A percentile compares a stretch with the other conserved stretches of the same genome.
Evolutionary conservation across 2,113 vertebrate species (phyloP).

Genomic region (Macroglossus sobrinus): DNA sequence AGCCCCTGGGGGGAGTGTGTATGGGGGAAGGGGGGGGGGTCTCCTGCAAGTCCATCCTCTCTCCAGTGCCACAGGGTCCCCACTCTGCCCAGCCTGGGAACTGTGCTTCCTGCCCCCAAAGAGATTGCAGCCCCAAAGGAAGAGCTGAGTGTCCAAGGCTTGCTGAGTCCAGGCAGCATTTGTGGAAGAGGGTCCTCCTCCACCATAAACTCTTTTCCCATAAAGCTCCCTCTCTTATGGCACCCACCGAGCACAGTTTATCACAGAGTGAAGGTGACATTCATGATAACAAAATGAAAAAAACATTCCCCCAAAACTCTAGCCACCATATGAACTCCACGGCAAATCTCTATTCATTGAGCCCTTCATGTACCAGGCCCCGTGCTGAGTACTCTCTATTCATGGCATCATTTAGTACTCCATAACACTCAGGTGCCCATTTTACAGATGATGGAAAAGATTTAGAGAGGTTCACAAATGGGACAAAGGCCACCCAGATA

Average conservation of each 20-base stretch:
- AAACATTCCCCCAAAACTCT: neutral
- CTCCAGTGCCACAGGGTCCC: neutral
- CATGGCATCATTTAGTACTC: neutral
- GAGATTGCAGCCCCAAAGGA: neutral
- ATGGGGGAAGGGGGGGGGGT: neutral
- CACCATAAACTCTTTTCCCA: neutral
- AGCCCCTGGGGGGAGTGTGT: neutral
- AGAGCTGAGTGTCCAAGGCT: neutral
- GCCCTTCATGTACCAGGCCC: neutral
- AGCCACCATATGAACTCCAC: neutral
- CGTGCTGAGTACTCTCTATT: neutral
- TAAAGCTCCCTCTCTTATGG: neutral
- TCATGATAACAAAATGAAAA: neutral
- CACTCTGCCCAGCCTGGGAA: neutral
- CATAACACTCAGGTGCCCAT: neutral
- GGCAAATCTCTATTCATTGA: neutral
- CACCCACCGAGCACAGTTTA: neutral
- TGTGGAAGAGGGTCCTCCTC: neutral
- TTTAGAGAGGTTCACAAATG: no score
- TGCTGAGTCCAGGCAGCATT: neutral
- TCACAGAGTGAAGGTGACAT: neutral
- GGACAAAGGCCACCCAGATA: neutral
- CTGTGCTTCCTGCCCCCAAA: neutral
- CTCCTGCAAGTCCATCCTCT: neutral
- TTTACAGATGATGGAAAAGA: neutral